Evolutionary conservation across 1,140 invertebrate genomes (phyloP).

Genomic region (Eurosta solidaginis): DNA sequence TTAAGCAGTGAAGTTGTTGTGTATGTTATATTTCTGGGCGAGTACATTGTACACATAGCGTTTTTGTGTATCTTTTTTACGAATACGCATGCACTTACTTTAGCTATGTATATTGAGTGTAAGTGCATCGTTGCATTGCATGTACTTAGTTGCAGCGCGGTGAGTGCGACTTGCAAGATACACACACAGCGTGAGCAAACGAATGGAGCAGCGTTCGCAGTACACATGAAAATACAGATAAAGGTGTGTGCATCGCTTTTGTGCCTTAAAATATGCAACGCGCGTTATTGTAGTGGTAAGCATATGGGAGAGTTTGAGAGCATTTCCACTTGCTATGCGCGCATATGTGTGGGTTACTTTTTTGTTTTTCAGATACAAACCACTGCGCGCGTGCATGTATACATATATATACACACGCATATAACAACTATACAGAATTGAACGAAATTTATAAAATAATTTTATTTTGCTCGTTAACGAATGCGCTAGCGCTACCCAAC

Average conservation of each 20-base stretch:
- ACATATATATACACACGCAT: too few relatives aligned
- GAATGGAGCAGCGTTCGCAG: background rate
- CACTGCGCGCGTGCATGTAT: background rate
- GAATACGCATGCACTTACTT: background rate
- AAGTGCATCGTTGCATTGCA: background rate
- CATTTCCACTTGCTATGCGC: background rate
- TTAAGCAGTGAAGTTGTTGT: background rate
- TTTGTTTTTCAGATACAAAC: background rate
- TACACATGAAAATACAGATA: background rate
- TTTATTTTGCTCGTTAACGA: background rate
- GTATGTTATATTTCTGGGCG: conserved; percentile 8
- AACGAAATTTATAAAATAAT: background rate
- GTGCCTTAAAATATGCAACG: background rate
- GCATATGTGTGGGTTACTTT: background rate
- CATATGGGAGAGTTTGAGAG: background rate
- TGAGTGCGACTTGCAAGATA: background rate
- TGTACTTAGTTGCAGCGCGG: background rate
- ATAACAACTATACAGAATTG: too few relatives aligned
- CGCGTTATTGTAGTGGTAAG: too few relatives aligned
- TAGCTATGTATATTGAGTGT: background rate
- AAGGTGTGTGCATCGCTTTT: background rate
- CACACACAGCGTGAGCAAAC: background rate
- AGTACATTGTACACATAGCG: background rate
- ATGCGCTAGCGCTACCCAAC: background rate
- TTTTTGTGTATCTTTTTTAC: conserved; percentile 26